Conservation (phyloP, 64 coral and sea anemone species). For the Anthopleura sola region DNA sequence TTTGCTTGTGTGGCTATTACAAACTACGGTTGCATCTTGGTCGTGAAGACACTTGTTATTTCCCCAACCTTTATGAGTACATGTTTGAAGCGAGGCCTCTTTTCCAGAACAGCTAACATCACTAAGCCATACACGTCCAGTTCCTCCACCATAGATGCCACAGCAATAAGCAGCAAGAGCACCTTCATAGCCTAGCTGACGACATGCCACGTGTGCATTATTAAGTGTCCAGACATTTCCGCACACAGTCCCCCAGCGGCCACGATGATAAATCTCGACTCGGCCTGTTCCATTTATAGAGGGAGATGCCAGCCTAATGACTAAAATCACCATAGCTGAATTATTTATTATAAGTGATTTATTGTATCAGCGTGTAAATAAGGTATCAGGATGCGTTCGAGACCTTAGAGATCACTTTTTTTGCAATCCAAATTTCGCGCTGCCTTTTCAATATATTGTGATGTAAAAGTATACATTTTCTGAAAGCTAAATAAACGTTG, state of each 20-base stretch:
- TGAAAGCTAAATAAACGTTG: too few relatives aligned
- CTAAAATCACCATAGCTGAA: too few relatives aligned
- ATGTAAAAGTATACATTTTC: too few relatives aligned
- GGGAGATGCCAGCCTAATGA: too few relatives aligned
- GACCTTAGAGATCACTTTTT: too few relatives aligned
- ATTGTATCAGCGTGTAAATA: too few relatives aligned
- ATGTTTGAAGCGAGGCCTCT: constrained; percentile 7
- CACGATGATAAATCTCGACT: not conserved
- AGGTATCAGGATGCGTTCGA: too few relatives aligned
- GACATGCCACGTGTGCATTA: not conserved
- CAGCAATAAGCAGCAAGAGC: not conserved
- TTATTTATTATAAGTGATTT: too few relatives aligned
- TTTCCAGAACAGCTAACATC: constrained; percentile 11
- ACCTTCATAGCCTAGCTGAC: constrained; percentile 25
- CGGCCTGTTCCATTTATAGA: not conserved
- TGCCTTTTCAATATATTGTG: too few relatives aligned
- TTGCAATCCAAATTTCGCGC: too few relatives aligned
- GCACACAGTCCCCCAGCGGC: not conserved
- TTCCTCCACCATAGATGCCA: not conserved
- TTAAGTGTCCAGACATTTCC: not conserved
- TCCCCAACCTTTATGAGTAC: constrained; percentile 7
- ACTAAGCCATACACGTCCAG: not conserved
- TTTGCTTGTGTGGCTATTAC: not conserved
- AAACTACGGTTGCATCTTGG: constrained; percentile 7
- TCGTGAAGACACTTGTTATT: not conserved